phyloP scores from a whole-genome alignment of 2,797 vertebrate species.

The Pseudotriccus pelzelni region DNA sequence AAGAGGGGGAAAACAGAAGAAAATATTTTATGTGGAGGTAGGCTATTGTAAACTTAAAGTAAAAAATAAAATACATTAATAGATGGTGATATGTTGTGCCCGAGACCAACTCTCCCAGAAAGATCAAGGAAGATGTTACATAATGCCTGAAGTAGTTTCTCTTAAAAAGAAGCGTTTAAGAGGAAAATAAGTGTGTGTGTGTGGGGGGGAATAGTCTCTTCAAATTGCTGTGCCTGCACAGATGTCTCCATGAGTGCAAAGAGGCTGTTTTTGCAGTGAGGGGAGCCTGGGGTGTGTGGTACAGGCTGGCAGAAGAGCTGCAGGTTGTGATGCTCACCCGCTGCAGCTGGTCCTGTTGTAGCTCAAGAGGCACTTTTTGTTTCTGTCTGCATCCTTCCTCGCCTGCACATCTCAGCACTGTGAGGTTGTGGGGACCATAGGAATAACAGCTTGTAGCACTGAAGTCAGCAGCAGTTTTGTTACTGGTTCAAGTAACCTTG shows the following conservation, averaged over 20 bases:
- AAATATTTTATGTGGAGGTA: not conserved
- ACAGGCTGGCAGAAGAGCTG: not conserved
- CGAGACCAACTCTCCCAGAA: not conserved
- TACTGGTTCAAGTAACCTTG: not conserved
- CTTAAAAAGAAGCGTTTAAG: not conserved
- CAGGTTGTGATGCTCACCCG: fast-evolving
- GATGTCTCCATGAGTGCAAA: not conserved
- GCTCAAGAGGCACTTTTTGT: not conserved
- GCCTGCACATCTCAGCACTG: fast-evolving
- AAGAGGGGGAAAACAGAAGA: not conserved
- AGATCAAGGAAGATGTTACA: not conserved
- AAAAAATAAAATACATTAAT: not conserved
- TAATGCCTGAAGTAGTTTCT: not conserved
- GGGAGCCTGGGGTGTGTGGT: not conserved
- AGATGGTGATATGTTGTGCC: not conserved
- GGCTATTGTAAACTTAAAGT: not conserved
- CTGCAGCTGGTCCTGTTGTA: not conserved
- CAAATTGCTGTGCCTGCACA: not conserved
- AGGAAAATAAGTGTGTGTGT: too few relatives aligned
- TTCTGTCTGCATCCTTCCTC: not conserved
- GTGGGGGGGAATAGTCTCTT: not conserved
- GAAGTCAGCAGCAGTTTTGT: not conserved
- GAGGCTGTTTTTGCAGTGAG: fast-evolving
- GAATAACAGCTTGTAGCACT: fast-evolving
- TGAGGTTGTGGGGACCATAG: fast-evolving